Base-by-base conservation (phyloP, 2,113 vertebrate species). In the Ascaphus truei region DNA sequence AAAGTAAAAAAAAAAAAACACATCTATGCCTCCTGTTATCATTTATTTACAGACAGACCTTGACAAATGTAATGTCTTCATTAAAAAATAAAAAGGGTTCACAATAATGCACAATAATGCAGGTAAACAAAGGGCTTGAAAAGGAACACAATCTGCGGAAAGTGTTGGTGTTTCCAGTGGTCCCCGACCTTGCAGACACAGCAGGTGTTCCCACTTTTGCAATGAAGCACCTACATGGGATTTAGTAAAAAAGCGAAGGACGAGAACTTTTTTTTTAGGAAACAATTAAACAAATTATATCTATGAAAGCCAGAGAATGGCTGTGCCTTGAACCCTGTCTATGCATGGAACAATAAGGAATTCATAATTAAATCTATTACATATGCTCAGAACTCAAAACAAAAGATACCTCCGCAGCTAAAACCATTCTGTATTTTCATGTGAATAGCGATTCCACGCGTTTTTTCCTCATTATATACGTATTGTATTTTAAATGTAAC, bases 341-440 rank as follows among this genome's bases (percentile, higher is more conserved):
- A 82, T 91, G 87, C 81, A 82, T 83, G 75, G 87, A 89, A 90
- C 88, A 85, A 90, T 85, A 81, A 81, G 84, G 92, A 90, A 95
- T 90, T 96, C 95, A 98, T 95, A 96, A 96, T 95, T 96, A 94
- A 96, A 96, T 95, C 93, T 91, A 93, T 96, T 96, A 96, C 93
- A 93, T 92, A 90, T 92, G 92, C 91, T 94, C 90, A 89, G 91
- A 92, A 92, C 92, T 94, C 91, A 93, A 93, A 90, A 88, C 87
- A 90, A 89, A 92, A 89, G 88, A 90, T 85, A 90, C 82, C 86
- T 83, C 78, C 60, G 75, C 74, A 77, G 84, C 88, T 90, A 85
- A 87, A 88, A 88, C 81, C 83, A 86, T 86, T 79, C 82, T 78
- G 71, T 75, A 86, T 88, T 90, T 92, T 94, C 89, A 92, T 88